phyloP scores from a whole-genome alignment of 1,140 invertebrate genomes.

The Drosophila willistoni region DNA sequence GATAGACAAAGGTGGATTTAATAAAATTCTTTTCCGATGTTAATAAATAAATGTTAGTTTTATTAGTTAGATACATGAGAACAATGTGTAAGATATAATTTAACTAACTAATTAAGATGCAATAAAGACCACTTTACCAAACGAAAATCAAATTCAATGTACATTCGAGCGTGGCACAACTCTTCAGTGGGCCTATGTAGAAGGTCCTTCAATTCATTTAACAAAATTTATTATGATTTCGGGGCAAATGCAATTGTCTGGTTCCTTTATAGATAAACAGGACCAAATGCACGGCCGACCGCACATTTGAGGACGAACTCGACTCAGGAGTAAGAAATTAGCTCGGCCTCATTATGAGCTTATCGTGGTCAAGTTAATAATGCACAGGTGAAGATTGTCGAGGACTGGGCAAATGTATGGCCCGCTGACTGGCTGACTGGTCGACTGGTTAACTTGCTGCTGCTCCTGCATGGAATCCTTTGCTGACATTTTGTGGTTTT shows the following conservation, averaged over 20 bases:
- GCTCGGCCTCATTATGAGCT: constrained; percentile 72
- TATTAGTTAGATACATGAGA: no score
- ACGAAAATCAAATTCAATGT: neutral
- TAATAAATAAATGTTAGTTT: no score
- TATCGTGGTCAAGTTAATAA: constrained; percentile 75
- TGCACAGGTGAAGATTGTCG: constrained; percentile 59
- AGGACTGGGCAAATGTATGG: constrained; percentile 15
- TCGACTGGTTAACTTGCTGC: neutral
- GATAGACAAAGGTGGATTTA: no score
- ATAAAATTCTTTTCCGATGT: no score
- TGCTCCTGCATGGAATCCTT: constrained; percentile 19
- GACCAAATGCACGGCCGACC: constrained; percentile 31
- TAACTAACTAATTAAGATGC: neutral
- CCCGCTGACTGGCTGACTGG: no score
- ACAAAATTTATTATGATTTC: neutral
- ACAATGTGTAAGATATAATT: neutral
- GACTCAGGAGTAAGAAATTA: constrained; percentile 52
- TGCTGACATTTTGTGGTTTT: constrained; percentile 68
- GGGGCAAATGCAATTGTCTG: constrained; percentile 3
- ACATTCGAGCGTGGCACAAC: neutral
- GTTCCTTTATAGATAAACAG: constrained; percentile 37
- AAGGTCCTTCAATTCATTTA: constrained; percentile 27
- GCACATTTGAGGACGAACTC: constrained; percentile 51
- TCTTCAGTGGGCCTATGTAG: neutral
- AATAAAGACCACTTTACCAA: neutral